Conservation (phyloP, 2,113 vertebrate species). For the Limanda limanda region DNA sequence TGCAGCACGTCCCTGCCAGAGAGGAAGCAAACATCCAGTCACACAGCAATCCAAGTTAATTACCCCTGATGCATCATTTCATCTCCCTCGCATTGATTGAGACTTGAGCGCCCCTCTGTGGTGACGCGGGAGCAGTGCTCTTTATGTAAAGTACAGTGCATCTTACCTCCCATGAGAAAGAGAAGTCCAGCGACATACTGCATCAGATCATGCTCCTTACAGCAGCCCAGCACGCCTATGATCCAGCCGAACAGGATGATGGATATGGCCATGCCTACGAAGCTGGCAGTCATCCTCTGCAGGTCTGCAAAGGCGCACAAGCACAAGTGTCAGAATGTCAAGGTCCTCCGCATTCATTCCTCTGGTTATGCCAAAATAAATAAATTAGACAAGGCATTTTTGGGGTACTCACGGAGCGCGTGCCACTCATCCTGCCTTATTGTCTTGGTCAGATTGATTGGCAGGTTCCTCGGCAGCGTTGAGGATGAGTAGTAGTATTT, state of each 20-base stretch:
- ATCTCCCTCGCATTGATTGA: conserved; percentile 23
- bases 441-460: conserved; percentile 90
- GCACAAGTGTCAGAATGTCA: not conserved
- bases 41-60: conserved; percentile 17
- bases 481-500: conserved; percentile 95
- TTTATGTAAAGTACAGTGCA: conserved; percentile 47
- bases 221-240: conserved; percentile 91
- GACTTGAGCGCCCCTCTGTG: conserved; percentile 65
- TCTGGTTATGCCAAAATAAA: not conserved
- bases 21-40: conserved; percentile 10
- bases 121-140: conserved; percentile 38
- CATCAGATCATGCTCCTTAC: conserved; percentile 93
- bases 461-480: conserved; percentile 88
- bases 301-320: conserved; percentile 81
- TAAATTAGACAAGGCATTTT: not conserved
- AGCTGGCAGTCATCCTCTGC: conserved; percentile 94
- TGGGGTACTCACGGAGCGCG: conserved; percentile 88
- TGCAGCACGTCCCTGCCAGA: conserved; percentile 95
- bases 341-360: conserved; percentile 17
- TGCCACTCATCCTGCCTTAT: conserved; percentile 95
- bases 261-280: conserved; percentile 93
- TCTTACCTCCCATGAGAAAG: conserved; percentile 96
- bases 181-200: conserved; percentile 95
- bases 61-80: conserved; percentile 28
- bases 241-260: conserved; percentile 95